These are phyloP conservation scores for Yasuhikotakia modesta DNA, from an alignment of 2,797 vertebrate genomes.

Conservation along the genomic window DNA sequence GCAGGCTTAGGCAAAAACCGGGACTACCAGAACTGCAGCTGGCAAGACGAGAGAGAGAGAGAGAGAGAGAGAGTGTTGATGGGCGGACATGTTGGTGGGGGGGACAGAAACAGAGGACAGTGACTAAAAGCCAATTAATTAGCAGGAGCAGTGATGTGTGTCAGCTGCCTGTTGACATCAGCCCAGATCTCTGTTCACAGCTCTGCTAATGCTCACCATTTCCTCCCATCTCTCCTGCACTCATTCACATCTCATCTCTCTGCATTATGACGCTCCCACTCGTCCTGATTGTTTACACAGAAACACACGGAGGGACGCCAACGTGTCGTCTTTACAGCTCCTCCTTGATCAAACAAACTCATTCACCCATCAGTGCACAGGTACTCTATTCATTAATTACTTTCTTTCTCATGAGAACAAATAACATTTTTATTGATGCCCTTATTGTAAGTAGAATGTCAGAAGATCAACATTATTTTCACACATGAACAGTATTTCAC, in stretches of 20 bases:
- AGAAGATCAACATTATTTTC: not conserved
- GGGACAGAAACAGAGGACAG: constrained; percentile 74
- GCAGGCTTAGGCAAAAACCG: constrained; percentile 37
- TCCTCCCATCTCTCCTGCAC: constrained; percentile 2
- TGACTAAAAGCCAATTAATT: constrained; percentile 84
- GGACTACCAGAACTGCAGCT: constrained; percentile 17
- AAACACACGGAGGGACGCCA: constrained; percentile 30
- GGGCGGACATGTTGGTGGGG: constrained; percentile 58
- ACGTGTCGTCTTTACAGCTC: constrained; percentile 45
- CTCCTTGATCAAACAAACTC: not conserved
- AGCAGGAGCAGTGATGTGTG: constrained; percentile 79
- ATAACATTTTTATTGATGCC: not conserved
- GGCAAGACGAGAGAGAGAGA: not conserved
- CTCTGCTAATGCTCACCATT: constrained; percentile 36
- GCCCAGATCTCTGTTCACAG: constrained; percentile 76
- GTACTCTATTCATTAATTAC: constrained; percentile 6
- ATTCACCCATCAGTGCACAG: constrained; percentile 5
- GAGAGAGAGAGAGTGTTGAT: constrained; percentile 46
- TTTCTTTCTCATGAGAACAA: not conserved
- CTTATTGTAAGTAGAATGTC: no score
- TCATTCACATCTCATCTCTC: constrained; percentile 34
- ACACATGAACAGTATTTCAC: not conserved
- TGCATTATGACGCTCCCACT: constrained; percentile 27
- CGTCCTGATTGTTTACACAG: constrained; percentile 58
- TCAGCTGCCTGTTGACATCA: constrained; percentile 80